A percentile compares a stretch with the other conserved stretches of the same genome.
phyloP scores from a whole-genome alignment of 2,797 vertebrate genomes.

The Leucoraja ocellata region DNA sequence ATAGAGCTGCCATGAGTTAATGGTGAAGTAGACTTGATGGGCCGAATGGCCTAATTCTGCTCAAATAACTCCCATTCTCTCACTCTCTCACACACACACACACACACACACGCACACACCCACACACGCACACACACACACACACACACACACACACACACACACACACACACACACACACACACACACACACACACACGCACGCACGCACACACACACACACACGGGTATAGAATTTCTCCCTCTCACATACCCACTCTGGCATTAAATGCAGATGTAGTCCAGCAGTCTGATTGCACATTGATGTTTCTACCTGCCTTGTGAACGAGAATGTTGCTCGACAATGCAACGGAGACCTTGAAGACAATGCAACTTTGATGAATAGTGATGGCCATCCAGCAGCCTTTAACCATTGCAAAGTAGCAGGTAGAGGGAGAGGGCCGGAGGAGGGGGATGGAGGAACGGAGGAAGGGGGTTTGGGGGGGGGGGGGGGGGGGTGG shows the following conservation, averaged over 20 bases:
- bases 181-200: too few relatives aligned
- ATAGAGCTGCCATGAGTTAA: too few relatives aligned
- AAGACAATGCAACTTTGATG: neutral
- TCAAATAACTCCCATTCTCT: too few relatives aligned
- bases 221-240: neutral
- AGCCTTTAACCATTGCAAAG: neutral
- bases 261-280: neutral
- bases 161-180: too few relatives aligned
- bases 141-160: neutral
- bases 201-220: neutral
- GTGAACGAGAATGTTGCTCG: neutral
- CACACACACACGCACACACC: neutral
- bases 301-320: neutral
- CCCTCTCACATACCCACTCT: too few relatives aligned
- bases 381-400: neutral
- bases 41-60: too few relatives aligned
- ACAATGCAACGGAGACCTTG: neutral
- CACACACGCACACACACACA: neutral
- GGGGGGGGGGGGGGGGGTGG: neutral
- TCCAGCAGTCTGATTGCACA: neutral
- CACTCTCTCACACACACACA: neutral
- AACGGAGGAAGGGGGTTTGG: too few relatives aligned
- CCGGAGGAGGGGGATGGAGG: neutral
- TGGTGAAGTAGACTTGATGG: too few relatives aligned
- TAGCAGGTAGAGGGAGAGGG: neutral